phyloP scores from a whole-genome alignment of 2,797 vertebrate species.

The Acomys russatus region DNA sequence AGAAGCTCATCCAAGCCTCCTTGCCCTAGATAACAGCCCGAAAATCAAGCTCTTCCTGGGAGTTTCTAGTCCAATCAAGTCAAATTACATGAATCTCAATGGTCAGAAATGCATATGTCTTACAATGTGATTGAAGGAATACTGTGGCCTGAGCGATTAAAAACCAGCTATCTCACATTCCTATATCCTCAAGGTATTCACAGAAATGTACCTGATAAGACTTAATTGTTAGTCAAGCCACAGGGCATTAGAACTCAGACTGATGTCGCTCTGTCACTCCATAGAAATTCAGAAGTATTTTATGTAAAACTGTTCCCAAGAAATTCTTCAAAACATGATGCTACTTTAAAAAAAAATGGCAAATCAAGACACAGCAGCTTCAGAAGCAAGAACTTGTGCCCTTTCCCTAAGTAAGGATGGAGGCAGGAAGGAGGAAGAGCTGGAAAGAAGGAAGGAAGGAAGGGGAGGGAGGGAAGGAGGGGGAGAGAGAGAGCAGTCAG shows the following conservation, averaged over 20 bases:
- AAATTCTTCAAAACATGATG: slow-evolving; percentile 70
- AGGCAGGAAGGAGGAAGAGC: no score
- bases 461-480: accelerated
- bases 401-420: background rate
- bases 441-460: no score
- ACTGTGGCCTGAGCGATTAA: slow-evolving; percentile 61
- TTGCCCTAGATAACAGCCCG: slow-evolving; percentile 64
- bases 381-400: background rate
- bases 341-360: slow-evolving; percentile 64
- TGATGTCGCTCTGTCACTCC: slow-evolving; percentile 63
- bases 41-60: slow-evolving; percentile 80
- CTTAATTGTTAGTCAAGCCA: slow-evolving; percentile 35
- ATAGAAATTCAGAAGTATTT: slow-evolving; percentile 51
- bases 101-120: slow-evolving; percentile 69
- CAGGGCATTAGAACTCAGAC: slow-evolving; percentile 32
- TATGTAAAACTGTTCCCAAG: slow-evolving; percentile 60
- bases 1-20: slow-evolving; percentile 69
- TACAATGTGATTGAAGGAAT: slow-evolving; percentile 70
- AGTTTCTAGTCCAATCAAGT: slow-evolving; percentile 83
- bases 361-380: slow-evolving; percentile 68
- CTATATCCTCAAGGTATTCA: slow-evolving; percentile 29
- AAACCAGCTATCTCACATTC: background rate
- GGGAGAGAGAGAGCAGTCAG: accelerated
- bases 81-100: slow-evolving; percentile 75
- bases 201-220: slow-evolving; percentile 28